Evolutionary conservation across 2,113 vertebrate species (phyloP).

Genomic region (Chaetops frenatus): DNA sequence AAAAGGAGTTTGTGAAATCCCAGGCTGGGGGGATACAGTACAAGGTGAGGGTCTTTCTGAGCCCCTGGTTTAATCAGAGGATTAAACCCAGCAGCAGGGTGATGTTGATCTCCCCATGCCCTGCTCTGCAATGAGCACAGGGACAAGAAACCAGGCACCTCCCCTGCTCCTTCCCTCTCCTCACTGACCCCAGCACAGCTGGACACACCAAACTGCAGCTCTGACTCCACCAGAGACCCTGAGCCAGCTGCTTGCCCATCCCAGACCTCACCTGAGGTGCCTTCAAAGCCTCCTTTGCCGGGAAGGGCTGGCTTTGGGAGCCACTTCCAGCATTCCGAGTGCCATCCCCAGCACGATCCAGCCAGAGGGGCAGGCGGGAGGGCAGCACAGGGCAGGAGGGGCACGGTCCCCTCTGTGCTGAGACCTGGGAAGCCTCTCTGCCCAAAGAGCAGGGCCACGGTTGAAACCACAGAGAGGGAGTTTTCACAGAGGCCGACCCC

Average conservation of each 20-base stretch:
- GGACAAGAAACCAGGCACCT: neutral
- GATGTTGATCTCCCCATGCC: neutral
- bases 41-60: neutral
- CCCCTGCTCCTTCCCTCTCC: neutral
- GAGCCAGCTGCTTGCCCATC: neutral
- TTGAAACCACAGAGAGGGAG: neutral
- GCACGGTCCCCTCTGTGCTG: neutral
- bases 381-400: neutral
- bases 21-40: fast-evolving
- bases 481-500: neutral
- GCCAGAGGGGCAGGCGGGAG: neutral
- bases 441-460: neutral
- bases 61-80: neutral
- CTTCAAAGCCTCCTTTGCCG: neutral
- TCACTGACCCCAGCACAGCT: neutral
- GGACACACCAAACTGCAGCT: neutral
- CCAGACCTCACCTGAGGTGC: neutral
- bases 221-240: neutral
- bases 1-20: neutral
- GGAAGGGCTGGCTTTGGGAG: neutral
- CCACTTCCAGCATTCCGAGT: neutral
- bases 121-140: neutral
- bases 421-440: neutral
- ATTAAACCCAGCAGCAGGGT: neutral
- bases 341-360: neutral